Evolutionary conservation across 2,888 invertebrate genomes (phyloP), one percentile per base, ranked within the genome.

Genomic region (Poecilobothrus nobilitatus): DNA sequence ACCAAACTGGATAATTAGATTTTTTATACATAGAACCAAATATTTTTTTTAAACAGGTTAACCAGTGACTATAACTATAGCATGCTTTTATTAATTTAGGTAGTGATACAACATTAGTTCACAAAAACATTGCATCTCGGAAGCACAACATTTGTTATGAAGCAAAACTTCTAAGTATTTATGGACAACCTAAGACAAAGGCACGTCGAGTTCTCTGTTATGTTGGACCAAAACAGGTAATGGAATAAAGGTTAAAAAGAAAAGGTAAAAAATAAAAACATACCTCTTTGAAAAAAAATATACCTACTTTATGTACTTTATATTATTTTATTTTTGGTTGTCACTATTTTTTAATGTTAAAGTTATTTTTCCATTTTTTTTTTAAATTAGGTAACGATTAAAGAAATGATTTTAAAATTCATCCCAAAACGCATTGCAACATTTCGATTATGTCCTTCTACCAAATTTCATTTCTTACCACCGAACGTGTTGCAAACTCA

Each of bases 391-490:
- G 86, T 97, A 74, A 94, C 92, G 69, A 87, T 97, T 77, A 95
- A 95, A 83, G 96, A 97, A 84, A 92, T 93, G 85, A 87, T 95
- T 75, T 85, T 96, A 75, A 94, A 93, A 83, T 91, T 97, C 80
- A 94, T 96, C 77, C 95, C 95, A 68, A 95, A 94, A 83, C 86
- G 95, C 76, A 86, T 96, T 75, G 92, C 91, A 70, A 94, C 95
- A 61, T 96, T 95, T 83, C 87, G 96, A 61, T 86, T 97, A 68
- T 95, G 95, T 79, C 96, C 96, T 22, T 95, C 95, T 71, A 96
- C 96, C 67, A 96, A 95, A 87, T 90, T 91, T 77, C 87, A 88
- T 78, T 91, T 89, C 81, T 82, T 81, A 72, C 82, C 82, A 10
- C 78, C 80, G 68, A 69, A 80, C 72, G 74, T 78, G 63, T 73